phyloP scores from a whole-genome alignment of 2,113 vertebrate genomes.

The Butastur rufipennis region DNA sequence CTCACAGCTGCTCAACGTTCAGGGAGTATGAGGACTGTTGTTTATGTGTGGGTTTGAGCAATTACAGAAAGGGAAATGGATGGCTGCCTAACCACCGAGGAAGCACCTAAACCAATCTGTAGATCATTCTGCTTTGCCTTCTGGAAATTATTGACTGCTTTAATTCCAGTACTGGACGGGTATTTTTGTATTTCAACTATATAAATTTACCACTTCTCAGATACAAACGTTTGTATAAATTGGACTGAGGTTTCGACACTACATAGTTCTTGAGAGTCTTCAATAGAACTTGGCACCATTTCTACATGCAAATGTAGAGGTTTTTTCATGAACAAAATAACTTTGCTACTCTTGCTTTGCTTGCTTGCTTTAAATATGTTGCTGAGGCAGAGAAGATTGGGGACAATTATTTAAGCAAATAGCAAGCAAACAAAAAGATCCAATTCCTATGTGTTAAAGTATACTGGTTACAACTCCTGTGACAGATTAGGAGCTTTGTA shows the following conservation, averaged over 20 bases:
- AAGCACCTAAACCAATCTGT: not conserved
- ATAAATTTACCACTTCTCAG: not conserved
- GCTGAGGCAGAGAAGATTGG: not conserved
- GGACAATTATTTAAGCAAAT: not conserved
- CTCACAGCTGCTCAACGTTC: not conserved
- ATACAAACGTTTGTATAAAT: not conserved
- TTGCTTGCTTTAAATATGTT: not conserved
- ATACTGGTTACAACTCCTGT: accelerated
- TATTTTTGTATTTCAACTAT: not conserved
- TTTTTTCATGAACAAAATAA: not conserved
- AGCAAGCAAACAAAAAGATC: not conserved
- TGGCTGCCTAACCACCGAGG: not conserved
- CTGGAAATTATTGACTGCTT: not conserved
- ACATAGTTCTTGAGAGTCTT: not conserved
- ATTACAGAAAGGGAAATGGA: not conserved
- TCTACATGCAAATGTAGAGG: accelerated
- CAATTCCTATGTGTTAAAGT: accelerated
- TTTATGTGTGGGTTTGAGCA: not conserved
- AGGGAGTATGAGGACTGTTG: not conserved
- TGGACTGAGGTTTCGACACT: not conserved
- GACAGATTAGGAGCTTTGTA: not conserved
- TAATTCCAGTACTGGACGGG: not conserved
- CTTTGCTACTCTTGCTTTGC: not conserved
- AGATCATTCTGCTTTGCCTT: not conserved
- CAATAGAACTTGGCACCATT: not conserved